Conservation (phyloP, 2,888 invertebrate genomes). For the Nebria brevicollis region DNA sequence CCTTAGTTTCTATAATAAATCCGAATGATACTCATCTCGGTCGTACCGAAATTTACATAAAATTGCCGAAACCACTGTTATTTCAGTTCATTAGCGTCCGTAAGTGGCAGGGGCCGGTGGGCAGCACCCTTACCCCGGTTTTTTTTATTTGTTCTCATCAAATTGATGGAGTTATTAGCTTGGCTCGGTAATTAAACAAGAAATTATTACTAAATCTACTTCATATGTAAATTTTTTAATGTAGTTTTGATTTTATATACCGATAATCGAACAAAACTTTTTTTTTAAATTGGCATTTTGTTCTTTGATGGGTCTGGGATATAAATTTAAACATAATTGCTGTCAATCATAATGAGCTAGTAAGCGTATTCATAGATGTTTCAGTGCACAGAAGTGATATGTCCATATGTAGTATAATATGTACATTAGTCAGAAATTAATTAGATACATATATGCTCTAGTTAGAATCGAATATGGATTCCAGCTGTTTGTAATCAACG, state of each 20-base stretch:
- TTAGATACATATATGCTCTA: neutral
- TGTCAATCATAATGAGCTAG: neutral
- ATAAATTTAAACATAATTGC: constrained; percentile 12
- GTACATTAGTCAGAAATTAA: neutral
- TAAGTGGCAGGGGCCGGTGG: neutral
- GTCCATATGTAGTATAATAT: neutral
- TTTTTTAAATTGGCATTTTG: constrained; percentile 5
- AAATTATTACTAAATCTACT: constrained; percentile 12
- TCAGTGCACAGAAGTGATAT: neutral
- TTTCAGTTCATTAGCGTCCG: constrained; percentile 21
- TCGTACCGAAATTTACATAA: constrained; percentile 22
- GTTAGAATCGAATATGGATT: neutral
- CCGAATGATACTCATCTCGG: constrained; percentile 14
- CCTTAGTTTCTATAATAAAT: constrained; percentile 15
- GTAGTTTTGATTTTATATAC: constrained; percentile 2
- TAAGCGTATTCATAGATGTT: neutral
- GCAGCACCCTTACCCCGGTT: neutral
- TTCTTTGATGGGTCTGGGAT: neutral
- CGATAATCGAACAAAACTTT: constrained; percentile 6
- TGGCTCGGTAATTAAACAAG: constrained; percentile 15
- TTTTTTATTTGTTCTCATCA: neutral
- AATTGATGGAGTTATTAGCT: constrained; percentile 4
- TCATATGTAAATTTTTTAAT: constrained; percentile 9
- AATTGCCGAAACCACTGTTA: constrained; percentile 24
- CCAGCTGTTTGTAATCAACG: constrained; percentile 1